Conservation (phyloP, 2,113 vertebrate genomes). For the Okapia johnstoni region DNA sequence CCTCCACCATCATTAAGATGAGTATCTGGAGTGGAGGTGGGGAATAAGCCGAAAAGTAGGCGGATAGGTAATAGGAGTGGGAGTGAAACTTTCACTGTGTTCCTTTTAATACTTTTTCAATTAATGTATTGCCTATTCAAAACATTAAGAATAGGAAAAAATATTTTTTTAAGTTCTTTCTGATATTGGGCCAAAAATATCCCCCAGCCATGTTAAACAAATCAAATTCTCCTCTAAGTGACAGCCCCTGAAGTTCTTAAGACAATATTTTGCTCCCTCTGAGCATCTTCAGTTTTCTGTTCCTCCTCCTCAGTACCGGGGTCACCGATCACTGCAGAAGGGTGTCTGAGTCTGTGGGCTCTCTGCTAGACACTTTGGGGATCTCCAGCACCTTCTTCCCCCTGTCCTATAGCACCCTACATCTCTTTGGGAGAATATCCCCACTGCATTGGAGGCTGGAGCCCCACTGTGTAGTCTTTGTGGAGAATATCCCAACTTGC, state of each 20-base stretch:
- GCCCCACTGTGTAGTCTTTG: not conserved
- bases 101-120: not conserved
- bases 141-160: not conserved
- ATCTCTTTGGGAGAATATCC: not conserved
- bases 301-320: not conserved
- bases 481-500: not conserved
- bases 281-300: not conserved
- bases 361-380: not conserved
- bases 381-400: not conserved
- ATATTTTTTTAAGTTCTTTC: not conserved
- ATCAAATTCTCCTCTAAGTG: not conserved
- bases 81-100: not conserved
- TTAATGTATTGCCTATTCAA: not conserved
- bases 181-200: not conserved
- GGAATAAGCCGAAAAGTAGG: not conserved
- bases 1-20: not conserved
- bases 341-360: not conserved
- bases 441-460: not conserved
- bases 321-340: not conserved
- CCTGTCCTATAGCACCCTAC: rapidly evolving
- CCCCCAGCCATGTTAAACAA: not conserved
- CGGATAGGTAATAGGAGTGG: not conserved
- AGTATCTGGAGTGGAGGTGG: not conserved
- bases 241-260: not conserved
- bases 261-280: not conserved